Conservation (phyloP, 2,113 vertebrate species). For the Arizona elegans region DNA sequence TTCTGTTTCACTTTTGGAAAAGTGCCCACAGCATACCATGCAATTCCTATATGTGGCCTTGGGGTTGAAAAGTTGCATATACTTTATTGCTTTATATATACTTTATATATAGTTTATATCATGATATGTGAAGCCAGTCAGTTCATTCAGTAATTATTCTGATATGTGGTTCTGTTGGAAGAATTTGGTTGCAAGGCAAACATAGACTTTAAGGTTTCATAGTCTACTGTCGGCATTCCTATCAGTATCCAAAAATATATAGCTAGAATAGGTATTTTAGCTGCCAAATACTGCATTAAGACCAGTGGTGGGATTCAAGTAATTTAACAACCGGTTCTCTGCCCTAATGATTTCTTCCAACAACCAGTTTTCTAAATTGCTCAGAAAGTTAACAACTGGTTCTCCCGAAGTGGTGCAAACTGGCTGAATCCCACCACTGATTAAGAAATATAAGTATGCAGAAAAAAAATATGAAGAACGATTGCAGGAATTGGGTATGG, state of each 20-base stretch:
- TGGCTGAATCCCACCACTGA: too few relatives aligned
- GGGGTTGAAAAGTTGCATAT: background rate
- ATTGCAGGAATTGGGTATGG: background rate
- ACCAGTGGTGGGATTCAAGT: too few relatives aligned
- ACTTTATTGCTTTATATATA: background rate
- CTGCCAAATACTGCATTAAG: background rate
- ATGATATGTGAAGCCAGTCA: background rate
- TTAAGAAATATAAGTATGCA: background rate
- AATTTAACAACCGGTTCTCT: too few relatives aligned
- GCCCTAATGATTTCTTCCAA: too few relatives aligned
- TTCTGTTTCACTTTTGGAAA: background rate
- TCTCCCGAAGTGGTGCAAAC: too few relatives aligned
- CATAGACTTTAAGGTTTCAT: background rate
- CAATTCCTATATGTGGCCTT: background rate
- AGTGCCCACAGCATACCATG: background rate
- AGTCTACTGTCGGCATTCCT: background rate
- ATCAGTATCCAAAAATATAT: background rate
- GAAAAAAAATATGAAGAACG: background rate
- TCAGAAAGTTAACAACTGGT: too few relatives aligned
- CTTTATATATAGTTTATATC: background rate
- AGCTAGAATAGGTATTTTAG: background rate
- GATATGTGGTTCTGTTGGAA: background rate
- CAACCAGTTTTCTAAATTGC: too few relatives aligned
- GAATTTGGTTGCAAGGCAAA: background rate
- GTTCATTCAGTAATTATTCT: background rate